Evolutionary conservation across 2,888 invertebrate species (phyloP).

Genomic region (Hirtodrosophila duncani): DNA sequence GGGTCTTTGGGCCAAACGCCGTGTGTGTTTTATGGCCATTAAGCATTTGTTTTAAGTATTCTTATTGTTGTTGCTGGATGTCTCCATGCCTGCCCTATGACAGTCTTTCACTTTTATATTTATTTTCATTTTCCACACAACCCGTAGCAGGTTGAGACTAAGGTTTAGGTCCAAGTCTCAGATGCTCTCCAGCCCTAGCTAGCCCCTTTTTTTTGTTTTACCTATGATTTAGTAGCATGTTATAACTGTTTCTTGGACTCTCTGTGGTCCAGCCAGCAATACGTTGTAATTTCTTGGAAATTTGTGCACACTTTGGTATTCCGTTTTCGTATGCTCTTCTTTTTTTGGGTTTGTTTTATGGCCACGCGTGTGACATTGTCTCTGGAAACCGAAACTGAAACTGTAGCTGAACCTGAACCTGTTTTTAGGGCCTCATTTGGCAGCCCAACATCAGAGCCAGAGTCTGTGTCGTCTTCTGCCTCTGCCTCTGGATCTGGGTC

Average conservation of each 20-base stretch:
- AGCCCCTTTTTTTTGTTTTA: conserved; percentile 31
- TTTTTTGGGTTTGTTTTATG: conserved; percentile 42
- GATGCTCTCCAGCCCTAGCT: no score
- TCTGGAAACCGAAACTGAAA: conserved; percentile 43
- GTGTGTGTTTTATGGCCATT: conserved; percentile 70
- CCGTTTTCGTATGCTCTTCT: conserved; percentile 56
- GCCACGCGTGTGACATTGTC: conserved; percentile 63
- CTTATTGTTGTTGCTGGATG: conserved; percentile 50
- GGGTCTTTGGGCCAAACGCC: conserved; percentile 22
- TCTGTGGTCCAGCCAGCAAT: conserved; percentile 57
- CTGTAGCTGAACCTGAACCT: conserved; percentile 58
- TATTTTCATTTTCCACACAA: conserved; percentile 41
- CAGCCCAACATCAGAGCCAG: no score
- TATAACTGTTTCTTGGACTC: conserved; percentile 75
- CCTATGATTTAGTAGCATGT: conserved; percentile 75
- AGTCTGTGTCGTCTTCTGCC: conserved; percentile 28
- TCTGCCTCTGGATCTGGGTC: neutral
- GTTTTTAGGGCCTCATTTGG: conserved; percentile 70
- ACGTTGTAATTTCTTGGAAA: conserved; percentile 74
- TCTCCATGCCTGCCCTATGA: conserved; percentile 69
- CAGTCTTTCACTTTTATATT: conserved; percentile 63
- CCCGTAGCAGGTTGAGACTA: conserved; percentile 72
- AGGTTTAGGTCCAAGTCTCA: no score
- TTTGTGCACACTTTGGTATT: conserved; percentile 76
- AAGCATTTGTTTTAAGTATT: conserved; percentile 52